Base-by-base conservation (phyloP, 2,113 vertebrate species). In the Marmota monax region DNA sequence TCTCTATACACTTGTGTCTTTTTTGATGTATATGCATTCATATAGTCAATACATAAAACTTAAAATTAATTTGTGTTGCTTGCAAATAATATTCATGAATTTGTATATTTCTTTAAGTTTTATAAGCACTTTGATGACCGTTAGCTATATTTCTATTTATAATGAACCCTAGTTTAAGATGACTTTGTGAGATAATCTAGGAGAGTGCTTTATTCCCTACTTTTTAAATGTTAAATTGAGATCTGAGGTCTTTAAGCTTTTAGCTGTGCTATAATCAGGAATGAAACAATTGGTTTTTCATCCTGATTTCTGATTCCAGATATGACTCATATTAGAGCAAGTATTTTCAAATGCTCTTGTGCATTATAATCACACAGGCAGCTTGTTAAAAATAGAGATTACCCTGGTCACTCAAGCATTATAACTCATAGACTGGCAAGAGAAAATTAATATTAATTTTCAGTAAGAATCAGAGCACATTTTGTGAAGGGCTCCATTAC, bases 81-180 rank as follows among this genome's bases (percentile, higher is more conserved):
- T 42, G 42, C 2, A 95, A 94, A 88, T 88, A 92, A 84, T 56
- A 10, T 11, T 45, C 37, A 73, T 76, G 13, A 45, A 37, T 72
- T 63, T 94, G 67, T n/a, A 79, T 48, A 78, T 8, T 76, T 89
- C 67, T 80, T 85, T 69, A 22, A 96, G 76, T 16, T 67, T 88
- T 51, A 61, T 32, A 83, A 88, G 29, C 10, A 76, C 5, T 74
- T 61, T 89, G 48, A 84, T 85, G 48, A 96, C 39, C 4, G 39
- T 39, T 84, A 7, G 80, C 22, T 92, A 82, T 61, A 69, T 80
- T 92, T 74, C 89, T 80, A 37, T 63, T 88, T 79, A 88, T 22
- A 92, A 11, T 63, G 63, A 93, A 13, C 42, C 3, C 22, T 7
- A 74, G 11, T 69, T 92, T 56, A 84, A 39, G 92, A 80, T 73